These are phyloP conservation scores for Orchesella cincta DNA, from an alignment of 1,140 invertebrate genomes.

Conservation along the genomic window DNA sequence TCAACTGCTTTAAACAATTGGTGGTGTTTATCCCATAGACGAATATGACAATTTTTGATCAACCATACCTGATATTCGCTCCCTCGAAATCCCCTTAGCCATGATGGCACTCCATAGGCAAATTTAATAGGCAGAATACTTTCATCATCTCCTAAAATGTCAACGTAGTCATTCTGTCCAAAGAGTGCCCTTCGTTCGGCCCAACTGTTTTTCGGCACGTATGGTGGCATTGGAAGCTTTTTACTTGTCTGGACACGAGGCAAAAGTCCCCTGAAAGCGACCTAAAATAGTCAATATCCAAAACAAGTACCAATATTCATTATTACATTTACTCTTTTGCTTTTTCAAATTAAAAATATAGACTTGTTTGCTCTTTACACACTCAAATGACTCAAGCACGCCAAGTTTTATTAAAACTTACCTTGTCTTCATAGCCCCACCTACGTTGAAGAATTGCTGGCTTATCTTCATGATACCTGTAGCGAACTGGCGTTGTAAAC, in stretches of 20 bases:
- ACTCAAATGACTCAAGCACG: no score
- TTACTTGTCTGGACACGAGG: constrained; percentile 62
- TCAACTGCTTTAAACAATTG: neutral
- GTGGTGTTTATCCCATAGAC: neutral
- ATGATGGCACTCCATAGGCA: constrained; percentile 79
- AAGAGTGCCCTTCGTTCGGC: constrained; percentile 73
- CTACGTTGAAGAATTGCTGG: neutral
- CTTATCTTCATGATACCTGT: constrained; percentile 21
- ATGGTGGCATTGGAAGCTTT: constrained; percentile 67
- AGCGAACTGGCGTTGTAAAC: neutral
- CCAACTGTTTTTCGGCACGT: constrained; percentile 75
- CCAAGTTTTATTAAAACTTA: no score
- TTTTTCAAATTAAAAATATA: no score
- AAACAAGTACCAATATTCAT: no score
- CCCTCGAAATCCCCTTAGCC: constrained; percentile 83
- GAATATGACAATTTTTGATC: neutral
- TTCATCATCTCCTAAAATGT: constrained; percentile 81
- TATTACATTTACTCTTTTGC: no score
- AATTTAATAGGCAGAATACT: constrained; percentile 74
- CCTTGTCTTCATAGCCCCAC: constrained; percentile 18
- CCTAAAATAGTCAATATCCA: constrained; percentile 29
- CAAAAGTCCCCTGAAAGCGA: constrained; percentile 62
- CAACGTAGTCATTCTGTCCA: constrained; percentile 96
- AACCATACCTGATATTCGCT: constrained; percentile 74
- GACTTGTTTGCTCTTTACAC: no score